Percentiles rank a stretch among this genome's conserved stretches.
Conservation (phyloP, 2,113 vertebrate genomes). For the Cranoglanis bouderius region DNA sequence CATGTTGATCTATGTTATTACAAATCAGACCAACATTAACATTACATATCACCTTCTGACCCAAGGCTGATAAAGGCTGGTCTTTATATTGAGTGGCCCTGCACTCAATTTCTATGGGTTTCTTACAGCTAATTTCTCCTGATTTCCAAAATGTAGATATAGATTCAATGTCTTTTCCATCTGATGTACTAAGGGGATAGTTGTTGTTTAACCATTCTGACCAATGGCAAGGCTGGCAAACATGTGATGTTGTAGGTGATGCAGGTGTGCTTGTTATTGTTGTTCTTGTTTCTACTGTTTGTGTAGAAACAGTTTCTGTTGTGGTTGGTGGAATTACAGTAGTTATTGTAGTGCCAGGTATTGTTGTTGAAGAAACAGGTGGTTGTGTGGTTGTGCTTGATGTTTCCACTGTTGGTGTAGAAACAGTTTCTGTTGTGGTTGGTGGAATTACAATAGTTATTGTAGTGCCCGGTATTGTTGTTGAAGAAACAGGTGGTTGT, state of each 20-base stretch:
- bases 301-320: neutral
- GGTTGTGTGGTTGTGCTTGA: neutral
- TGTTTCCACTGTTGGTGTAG: neutral
- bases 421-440: neutral
- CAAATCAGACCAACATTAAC: constrained; percentile 12
- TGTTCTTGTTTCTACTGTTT: neutral
- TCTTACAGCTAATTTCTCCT: neutral
- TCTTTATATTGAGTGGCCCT: neutral
- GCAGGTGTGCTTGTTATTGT: neutral
- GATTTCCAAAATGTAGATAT: neutral
- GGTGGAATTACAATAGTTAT: neutral
- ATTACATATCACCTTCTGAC: constrained; percentile 20
- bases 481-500: neutral
- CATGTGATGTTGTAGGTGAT: neutral
- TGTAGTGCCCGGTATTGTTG: neutral
- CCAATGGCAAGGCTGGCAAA: neutral
- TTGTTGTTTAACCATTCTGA: constrained; percentile 1
- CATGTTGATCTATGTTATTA: neutral
- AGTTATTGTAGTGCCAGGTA: neutral
- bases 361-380: neutral
- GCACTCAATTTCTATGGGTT: neutral
- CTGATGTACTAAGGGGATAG: neutral
- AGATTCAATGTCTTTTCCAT: too few species aligned
- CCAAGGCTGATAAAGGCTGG: neutral
- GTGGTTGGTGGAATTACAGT: neutral